Evolutionary conservation across 2,888 invertebrate species (phyloP).

Genomic region (Caenorhabditis sp.): DNA sequence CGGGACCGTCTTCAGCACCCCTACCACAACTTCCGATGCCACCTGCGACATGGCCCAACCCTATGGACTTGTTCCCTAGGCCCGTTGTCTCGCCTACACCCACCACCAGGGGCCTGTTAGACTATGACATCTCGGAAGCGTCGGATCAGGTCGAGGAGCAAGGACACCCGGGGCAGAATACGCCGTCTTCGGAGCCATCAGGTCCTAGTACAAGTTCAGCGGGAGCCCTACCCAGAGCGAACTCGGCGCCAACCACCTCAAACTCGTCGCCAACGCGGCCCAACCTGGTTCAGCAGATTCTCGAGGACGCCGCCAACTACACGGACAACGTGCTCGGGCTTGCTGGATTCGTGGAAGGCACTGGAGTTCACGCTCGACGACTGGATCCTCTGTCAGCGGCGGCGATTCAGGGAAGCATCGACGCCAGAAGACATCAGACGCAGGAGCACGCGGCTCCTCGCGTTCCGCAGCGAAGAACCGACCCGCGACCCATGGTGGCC

Average conservation of each 20-base stretch:
- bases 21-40: slow-evolving; percentile 13
- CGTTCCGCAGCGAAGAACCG: neutral
- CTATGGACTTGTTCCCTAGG: neutral
- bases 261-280: neutral
- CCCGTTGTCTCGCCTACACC: slow-evolving; percentile 19
- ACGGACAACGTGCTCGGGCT: no score
- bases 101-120: slow-evolving; percentile 14
- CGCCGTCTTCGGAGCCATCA: neutral
- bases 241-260: neutral
- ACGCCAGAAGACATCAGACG: neutral
- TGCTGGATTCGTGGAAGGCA: no score
- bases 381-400: no score
- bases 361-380: no score
- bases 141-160: slow-evolving; percentile 7
- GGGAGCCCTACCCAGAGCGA: neutral
- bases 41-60: no score
- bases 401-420: no score
- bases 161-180: neutral
- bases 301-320: neutral
- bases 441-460: neutral
- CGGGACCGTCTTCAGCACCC: neutral
- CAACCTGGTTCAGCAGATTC: neutral
- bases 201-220: no score
- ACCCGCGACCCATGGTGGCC: slow-evolving; percentile 13
- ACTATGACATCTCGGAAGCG: slow-evolving; percentile 11